Evolutionary conservation across 2,113 vertebrate genomes (phyloP), one percentile per base, ranked within the genome.

Genomic region (Seriola quinqueradiata): DNA sequence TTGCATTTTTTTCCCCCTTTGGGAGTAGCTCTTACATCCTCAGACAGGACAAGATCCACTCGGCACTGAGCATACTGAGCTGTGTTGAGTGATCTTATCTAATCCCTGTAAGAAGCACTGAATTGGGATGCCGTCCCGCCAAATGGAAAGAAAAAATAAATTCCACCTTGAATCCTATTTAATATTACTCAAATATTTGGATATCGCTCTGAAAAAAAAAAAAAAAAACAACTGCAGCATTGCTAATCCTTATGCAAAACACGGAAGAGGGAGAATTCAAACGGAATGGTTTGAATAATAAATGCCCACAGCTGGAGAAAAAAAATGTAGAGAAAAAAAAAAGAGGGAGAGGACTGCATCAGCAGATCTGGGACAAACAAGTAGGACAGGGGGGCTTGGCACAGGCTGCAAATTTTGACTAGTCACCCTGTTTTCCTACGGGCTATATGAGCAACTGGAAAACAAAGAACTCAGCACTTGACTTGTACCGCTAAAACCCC

Each of bases 331-430:
- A 67, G 36, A 66, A 78, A 69, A 78, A 42, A 66, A 78, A 65
- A 78, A 70, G 42, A 83, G 72, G 63, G 60, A 82, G 77, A 86
- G 76, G 76, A 86, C 86, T 61, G 88, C 85, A 89, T 93, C 91
- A 91, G 88, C 89, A 92, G 81, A 93, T 93, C 89, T 93, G 90
- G 91, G 93, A 92, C 92, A 92, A 93, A 91, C 84, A 91, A 92
- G 87, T 92, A 90, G 92, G 91, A 90, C 89, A 86, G 69, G 70
- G 72, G 82, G 75, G 79, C 70, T 84, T 84, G 79, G 79, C 82
- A 79, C 54, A 60, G 74, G 77, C 88, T 86, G 81, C 76, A 91
- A 75, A 89, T 92, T 90, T 81, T 91, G 88, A 93, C 90, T 89
- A 83, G 92, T 90, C 92, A 90, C 87, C 87, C 79, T 60, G 72